Percentiles rank a stretch among this genome's conserved stretches.
Conservation (phyloP, 2,888 invertebrate genomes). For the Cephus nigrinus region DNA sequence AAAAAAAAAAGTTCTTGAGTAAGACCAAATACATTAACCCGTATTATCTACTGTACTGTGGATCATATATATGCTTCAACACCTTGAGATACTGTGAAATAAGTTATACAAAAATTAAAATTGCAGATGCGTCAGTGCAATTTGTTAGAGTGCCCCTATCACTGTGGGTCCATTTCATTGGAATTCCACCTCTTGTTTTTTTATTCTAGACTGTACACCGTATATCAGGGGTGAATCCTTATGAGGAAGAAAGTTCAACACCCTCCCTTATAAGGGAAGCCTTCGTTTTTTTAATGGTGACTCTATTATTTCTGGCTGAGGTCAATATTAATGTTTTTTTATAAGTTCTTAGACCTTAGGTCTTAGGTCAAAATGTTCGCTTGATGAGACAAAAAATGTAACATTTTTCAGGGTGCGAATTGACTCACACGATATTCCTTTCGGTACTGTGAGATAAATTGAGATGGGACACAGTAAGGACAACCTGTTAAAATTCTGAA, state of each 20-base stretch:
- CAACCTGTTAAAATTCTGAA: neutral
- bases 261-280: too few relatives aligned
- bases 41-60: neutral
- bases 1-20: neutral
- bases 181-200: neutral
- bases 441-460: neutral
- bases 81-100: neutral
- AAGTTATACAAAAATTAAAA: conserved; percentile 1
- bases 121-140: neutral
- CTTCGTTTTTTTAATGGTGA: too few relatives aligned
- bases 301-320: too few relatives aligned
- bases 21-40: neutral
- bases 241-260: too few relatives aligned
- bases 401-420: too few relatives aligned
- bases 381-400: too few relatives aligned
- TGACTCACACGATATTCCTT: too few relatives aligned
- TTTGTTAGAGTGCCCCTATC: neutral
- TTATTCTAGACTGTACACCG: neutral
- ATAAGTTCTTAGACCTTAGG: too few relatives aligned
- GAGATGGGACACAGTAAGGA: neutral
- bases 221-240: neutral
- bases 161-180: neutral
- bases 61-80: too few relatives aligned
- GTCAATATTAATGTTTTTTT: too few relatives aligned
- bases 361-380: too few relatives aligned